These are phyloP conservation scores for Thyatira batis DNA, from an alignment of 2,888 invertebrate species.

Conservation along the genomic window DNA sequence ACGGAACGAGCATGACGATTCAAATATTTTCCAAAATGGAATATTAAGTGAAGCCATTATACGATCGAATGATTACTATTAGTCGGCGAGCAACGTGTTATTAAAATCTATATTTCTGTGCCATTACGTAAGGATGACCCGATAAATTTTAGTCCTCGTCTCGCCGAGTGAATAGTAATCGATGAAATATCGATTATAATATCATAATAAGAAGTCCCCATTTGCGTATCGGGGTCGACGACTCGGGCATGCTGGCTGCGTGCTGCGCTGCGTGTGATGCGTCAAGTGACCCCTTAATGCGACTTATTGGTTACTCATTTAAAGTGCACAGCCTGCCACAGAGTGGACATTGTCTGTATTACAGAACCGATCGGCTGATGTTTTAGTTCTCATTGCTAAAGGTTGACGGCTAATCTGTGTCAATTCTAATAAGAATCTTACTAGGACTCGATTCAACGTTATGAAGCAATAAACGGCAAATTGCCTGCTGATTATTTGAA, in stretches of 20 bases:
- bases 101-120: constrained; percentile 58
- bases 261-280: constrained; percentile 66
- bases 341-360: constrained; percentile 31
- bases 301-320: constrained; percentile 78
- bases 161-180: constrained; percentile 11
- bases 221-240: constrained; percentile 73
- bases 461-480: constrained; percentile 38
- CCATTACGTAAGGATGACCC: constrained; percentile 8
- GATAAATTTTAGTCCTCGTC: constrained; percentile 18
- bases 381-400: neutral
- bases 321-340: constrained; percentile 61
- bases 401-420: constrained; percentile 12
- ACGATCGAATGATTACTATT: constrained; percentile 71
- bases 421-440: constrained; percentile 36
- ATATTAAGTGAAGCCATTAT: constrained; percentile 81
- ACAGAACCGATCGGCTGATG: constrained; percentile 4
- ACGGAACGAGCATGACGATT: constrained; percentile 79
- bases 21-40: constrained; percentile 81
- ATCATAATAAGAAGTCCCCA: constrained; percentile 52
- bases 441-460: constrained; percentile 44
- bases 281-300: constrained; percentile 77
- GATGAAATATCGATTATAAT: constrained; percentile 47
- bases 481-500: constrained; percentile 36
- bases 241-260: constrained; percentile 69
- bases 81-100: constrained; percentile 61